Base-by-base conservation (phyloP, 2,888 invertebrate species). In the Chrysodeixis includens region DNA sequence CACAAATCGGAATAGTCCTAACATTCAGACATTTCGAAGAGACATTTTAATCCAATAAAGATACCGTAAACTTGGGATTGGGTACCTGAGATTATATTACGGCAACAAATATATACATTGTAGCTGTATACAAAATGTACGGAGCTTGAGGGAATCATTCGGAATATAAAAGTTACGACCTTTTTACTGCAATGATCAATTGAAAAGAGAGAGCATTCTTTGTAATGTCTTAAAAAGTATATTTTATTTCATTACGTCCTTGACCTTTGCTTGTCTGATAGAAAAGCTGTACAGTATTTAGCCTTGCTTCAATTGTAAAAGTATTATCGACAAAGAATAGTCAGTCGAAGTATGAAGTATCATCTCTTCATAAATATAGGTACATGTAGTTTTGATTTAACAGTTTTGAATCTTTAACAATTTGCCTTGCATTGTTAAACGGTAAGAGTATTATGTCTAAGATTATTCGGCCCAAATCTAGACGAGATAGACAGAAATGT, bases 21-120 rank as follows among this genome's bases (percentile, higher is more conserved):
- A 52, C 68, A 51, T 70, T 61, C 58, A 18, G 58, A 57, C 57
- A 56, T 68, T 69, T 74, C 46, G 65, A 56, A 62, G 58, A 62
- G 64, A 63, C 58, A 71, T 74, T 74, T 67, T 81, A 78, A 82
- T 79, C 69, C 76, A 71, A 79, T 72, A 66, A 73, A 73, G 61
- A 68, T 57, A 59, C 56, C 70, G 71, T 78, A 81, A 74, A 82
- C 71, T 72, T 66, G 49, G 53, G 73, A 76, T 71, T 56, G 69
- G 57, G 63, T 71, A 62, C 51, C 40, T 55, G 70, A 72, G 65
- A 76, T 81, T 77, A 70, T 75, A 76, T 79, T 78, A 78, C 62
- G 63, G 26, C 30, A n/a, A 46, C 32, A 55, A 57, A 78, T 56
- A 69, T 62, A 71, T 74, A 72, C 56, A 53, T 14, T 1, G 30